Percentiles rank a stretch among this genome's conserved stretches.
Evolutionary conservation across 2,797 vertebrate species (phyloP).

Genomic region (Miichthys miiuy): DNA sequence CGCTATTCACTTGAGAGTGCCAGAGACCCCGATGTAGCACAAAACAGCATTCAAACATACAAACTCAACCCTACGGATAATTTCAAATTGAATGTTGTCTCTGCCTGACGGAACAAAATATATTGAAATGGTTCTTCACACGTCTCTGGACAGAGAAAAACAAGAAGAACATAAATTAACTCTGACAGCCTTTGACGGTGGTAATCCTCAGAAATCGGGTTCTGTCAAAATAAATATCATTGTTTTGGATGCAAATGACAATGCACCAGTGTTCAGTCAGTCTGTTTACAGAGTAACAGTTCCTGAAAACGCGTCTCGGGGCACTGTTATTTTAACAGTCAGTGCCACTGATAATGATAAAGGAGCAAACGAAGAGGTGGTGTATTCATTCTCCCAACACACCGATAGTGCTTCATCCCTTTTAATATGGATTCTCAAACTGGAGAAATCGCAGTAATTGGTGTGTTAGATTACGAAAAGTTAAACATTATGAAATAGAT

Average conservation of each 20-base stretch:
- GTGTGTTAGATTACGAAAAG: constrained; percentile 76
- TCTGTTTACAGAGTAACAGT: constrained; percentile 66
- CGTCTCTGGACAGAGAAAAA: constrained; percentile 75
- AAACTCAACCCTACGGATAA: constrained; percentile 72
- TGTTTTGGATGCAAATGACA: constrained; percentile 84
- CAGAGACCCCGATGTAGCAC: constrained; percentile 76
- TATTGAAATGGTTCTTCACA: constrained; percentile 68
- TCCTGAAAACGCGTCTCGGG: constrained; percentile 61
- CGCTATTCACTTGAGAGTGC: constrained; percentile 79
- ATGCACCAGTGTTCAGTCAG: constrained; percentile 62
- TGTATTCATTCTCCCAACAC: constrained; percentile 75
- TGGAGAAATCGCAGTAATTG: constrained; percentile 63
- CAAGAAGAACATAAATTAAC: constrained; percentile 65
- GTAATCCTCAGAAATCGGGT: constrained; percentile 62
- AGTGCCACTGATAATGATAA: constrained; percentile 79
- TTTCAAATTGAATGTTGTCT: constrained; percentile 78
- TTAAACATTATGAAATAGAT: constrained; percentile 75
- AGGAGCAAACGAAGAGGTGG: constrained; percentile 70
- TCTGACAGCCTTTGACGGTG: constrained; percentile 61
- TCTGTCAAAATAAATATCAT: constrained; percentile 77
- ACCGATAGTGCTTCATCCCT: constrained; percentile 46
- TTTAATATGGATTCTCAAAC: constrained; percentile 66
- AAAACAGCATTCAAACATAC: constrained; percentile 76
- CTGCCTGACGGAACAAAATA: constrained; percentile 69
- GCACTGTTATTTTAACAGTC: constrained; percentile 66